Evolutionary conservation across 2,888 invertebrate species (phyloP), one percentile per base, ranked within the genome.

Genomic region (Melanotus villosus): DNA sequence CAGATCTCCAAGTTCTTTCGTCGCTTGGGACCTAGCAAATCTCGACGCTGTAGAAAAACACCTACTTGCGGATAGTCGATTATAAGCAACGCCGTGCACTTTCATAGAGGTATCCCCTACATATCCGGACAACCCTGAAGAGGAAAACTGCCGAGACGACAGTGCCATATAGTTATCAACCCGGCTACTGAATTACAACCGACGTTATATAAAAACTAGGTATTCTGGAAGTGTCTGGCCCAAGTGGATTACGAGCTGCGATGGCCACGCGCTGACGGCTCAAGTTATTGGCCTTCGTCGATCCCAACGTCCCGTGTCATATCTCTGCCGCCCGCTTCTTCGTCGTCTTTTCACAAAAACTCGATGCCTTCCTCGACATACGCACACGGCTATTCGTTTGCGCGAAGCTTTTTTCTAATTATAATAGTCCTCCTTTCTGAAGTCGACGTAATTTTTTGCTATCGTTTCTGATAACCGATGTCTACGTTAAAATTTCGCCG

Each of bases 141-240:
- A 43, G 32, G 23, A 26, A 54, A 54, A 50, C 67, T 54, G 62
- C 34, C 30, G 57, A 36, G 43, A 43, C 63, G 68, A 45, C 73
- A 70, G 75, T 75, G 78, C 77, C 81, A 81, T 81, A 80, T 79
- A 81, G 81, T 81, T 82, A 83, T 83, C 82, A 82, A 80, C 80
- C 78, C 76, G 75, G 78, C 77, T 79, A 80, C 80, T 83, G 82
- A 83, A 83, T 84, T 83, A 83, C 82, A 80, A 80, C 79, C 81
- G 82, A 82, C 81, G 81, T 82, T 81, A 83, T 81, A 79, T 79
- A 82, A 83, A 83, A 81, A 81, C 77, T 81, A 76, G 78, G 78
- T 79, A 81, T 81, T 80, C 80, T 78, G 74, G 77, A 82, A 82
- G 81, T 80, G 80, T 80, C 79, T 80, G 78, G 77, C 81, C 82